Evolutionary conservation across 2,113 vertebrate genomes (phyloP).

Genomic region (Saguinus imperator): DNA sequence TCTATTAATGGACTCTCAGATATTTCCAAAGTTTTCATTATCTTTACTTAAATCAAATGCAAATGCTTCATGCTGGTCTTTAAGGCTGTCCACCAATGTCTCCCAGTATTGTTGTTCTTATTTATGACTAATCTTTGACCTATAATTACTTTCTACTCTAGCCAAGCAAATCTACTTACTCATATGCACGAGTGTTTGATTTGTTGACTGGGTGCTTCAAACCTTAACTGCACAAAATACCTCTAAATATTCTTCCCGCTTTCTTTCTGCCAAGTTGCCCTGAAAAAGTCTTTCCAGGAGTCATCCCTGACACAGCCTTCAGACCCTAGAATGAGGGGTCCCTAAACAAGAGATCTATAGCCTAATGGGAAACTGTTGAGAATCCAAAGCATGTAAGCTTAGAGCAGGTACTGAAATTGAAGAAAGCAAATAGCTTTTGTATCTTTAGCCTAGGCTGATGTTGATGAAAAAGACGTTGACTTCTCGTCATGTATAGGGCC

Average conservation of each 20-base stretch:
- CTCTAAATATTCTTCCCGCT: not conserved
- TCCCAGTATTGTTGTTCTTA: slow-evolving; percentile 20
- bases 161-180: not conserved
- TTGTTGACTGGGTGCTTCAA: slow-evolving; percentile 7
- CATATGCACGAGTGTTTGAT: not conserved
- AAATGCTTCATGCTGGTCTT: slow-evolving; percentile 22
- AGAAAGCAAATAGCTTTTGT: not conserved
- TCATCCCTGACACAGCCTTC: not conserved
- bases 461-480: not conserved
- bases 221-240: not conserved
- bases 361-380: not conserved
- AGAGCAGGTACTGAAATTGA: not conserved
- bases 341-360: not conserved
- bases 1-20: slow-evolving; percentile 13
- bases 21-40: slow-evolving; percentile 18
- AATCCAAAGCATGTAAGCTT: not conserved
- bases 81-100: not conserved
- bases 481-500: not conserved
- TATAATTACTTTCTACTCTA: slow-evolving; percentile 39
- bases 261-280: not conserved
- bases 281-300: not conserved
- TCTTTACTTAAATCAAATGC: slow-evolving; percentile 21
- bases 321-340: not conserved
- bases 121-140: slow-evolving; percentile 59
- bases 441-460: not conserved